These are phyloP conservation scores for Plebejus anna DNA, from an alignment of 2,888 invertebrate species.

Conservation along the genomic window DNA sequence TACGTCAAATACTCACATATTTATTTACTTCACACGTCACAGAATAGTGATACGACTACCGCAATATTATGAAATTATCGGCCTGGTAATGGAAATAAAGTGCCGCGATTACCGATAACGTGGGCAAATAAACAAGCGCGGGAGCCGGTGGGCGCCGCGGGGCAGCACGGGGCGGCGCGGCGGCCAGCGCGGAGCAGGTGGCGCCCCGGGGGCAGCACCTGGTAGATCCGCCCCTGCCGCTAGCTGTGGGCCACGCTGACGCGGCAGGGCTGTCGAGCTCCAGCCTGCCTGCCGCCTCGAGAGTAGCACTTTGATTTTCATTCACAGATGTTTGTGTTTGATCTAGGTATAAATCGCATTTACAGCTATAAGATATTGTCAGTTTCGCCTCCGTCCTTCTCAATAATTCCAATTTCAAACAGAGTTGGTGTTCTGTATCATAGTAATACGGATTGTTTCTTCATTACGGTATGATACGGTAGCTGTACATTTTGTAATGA, in stretches of 20 bases:
- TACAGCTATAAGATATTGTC: background rate
- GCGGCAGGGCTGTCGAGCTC: background rate
- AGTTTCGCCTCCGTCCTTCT: too few relatives aligned
- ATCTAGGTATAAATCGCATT: background rate
- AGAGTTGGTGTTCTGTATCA: too few relatives aligned
- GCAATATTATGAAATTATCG: background rate
- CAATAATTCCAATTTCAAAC: too few relatives aligned
- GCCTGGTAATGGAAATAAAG: background rate
- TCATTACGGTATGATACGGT: too few relatives aligned
- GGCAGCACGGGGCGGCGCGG: slow-evolving; percentile 2
- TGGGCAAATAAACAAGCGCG: slow-evolving; percentile 3
- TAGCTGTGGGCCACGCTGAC: background rate
- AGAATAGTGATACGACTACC: background rate
- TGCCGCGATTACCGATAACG: slow-evolving; percentile 5
- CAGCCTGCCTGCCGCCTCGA: background rate
- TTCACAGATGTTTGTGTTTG: background rate
- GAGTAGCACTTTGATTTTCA: background rate
- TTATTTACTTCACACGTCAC: too few relatives aligned
- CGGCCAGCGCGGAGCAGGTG: background rate
- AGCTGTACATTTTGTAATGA: too few relatives aligned
- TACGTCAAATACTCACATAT: background rate
- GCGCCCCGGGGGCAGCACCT: background rate
- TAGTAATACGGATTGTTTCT: too few relatives aligned
- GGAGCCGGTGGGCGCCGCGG: background rate
- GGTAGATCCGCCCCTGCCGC: background rate